phyloP scores from a whole-genome alignment of 2,797 vertebrate species.

The Emydoidea blandingii region DNA sequence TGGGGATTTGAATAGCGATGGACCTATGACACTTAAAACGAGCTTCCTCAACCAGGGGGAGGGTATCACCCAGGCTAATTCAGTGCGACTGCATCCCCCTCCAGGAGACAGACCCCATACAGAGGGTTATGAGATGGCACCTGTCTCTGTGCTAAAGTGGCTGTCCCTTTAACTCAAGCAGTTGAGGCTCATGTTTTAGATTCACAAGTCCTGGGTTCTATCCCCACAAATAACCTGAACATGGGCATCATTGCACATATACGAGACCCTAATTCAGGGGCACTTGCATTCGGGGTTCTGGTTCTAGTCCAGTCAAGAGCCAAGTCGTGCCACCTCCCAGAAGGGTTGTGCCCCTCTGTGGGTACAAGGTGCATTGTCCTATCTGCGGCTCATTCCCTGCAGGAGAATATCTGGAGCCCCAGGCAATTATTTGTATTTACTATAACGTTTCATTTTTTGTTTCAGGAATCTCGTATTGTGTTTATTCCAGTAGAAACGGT shows the following conservation, averaged over 20 bases:
- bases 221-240: neutral
- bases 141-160: neutral
- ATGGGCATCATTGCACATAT: accelerated
- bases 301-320: neutral
- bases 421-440: neutral
- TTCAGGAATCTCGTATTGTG: neutral
- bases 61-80: neutral
- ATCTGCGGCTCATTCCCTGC: neutral
- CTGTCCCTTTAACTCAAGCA: neutral
- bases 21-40: neutral
- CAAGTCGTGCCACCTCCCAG: accelerated
- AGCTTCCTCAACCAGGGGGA: neutral
- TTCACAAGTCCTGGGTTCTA: neutral
- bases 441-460: neutral
- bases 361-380: accelerated
- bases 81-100: no score
- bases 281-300: neutral
- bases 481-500: neutral
- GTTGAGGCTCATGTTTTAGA: neutral
- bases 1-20: neutral
- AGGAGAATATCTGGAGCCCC: neutral
- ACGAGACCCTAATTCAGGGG: accelerated
- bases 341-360: accelerated
- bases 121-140: no score
- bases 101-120: neutral